A percentile compares a stretch with the other conserved stretches of the same genome.
These are phyloP conservation scores for Otocyon megalotis DNA, from an alignment of 2,113 vertebrate genomes.

Conservation along the genomic window DNA sequence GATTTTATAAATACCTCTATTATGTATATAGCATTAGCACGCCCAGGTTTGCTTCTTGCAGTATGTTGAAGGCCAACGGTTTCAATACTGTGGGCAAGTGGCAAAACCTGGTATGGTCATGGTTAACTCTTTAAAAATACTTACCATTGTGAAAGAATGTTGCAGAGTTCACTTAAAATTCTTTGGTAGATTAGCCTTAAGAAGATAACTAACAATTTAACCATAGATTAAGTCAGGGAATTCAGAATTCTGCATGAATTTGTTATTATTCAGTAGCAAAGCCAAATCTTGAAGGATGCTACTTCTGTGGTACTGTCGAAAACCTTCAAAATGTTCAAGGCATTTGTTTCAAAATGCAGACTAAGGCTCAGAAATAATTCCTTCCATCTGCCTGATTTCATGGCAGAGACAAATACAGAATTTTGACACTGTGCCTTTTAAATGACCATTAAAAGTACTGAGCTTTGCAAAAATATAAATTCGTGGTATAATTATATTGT, in stretches of 20 bases:
- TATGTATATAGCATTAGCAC: slow-evolving; percentile 41
- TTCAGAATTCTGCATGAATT: slow-evolving; percentile 46
- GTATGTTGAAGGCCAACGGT: slow-evolving; percentile 62
- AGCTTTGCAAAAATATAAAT: slow-evolving; percentile 52
- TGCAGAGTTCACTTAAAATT: slow-evolving; percentile 69
- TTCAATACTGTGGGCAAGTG: slow-evolving; percentile 19
- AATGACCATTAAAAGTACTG: slow-evolving; percentile 47
- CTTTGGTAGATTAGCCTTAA: slow-evolving; percentile 69
- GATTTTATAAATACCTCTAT: slow-evolving; percentile 69
- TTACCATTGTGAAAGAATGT: slow-evolving; percentile 71
- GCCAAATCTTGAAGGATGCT: slow-evolving; percentile 50
- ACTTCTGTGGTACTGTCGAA: background rate
- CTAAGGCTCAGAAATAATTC: slow-evolving; percentile 45
- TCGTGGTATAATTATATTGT: slow-evolving; percentile 31
- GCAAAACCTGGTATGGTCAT: slow-evolving; percentile 44
- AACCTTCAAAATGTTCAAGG: slow-evolving; percentile 40
- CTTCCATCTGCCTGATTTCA: slow-evolving; percentile 23
- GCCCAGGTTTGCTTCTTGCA: slow-evolving; percentile 60
- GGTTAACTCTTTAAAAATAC: slow-evolving; percentile 66
- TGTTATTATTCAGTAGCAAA: slow-evolving; percentile 57
- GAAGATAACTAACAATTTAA: slow-evolving; percentile 67
- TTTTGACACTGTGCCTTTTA: slow-evolving; percentile 23
- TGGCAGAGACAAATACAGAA: slow-evolving; percentile 54
- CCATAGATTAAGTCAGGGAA: slow-evolving; percentile 64
- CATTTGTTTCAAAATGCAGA: slow-evolving; percentile 25